Conservation (phyloP, 1,140 invertebrate species). For the Eciton burchellii region DNA sequence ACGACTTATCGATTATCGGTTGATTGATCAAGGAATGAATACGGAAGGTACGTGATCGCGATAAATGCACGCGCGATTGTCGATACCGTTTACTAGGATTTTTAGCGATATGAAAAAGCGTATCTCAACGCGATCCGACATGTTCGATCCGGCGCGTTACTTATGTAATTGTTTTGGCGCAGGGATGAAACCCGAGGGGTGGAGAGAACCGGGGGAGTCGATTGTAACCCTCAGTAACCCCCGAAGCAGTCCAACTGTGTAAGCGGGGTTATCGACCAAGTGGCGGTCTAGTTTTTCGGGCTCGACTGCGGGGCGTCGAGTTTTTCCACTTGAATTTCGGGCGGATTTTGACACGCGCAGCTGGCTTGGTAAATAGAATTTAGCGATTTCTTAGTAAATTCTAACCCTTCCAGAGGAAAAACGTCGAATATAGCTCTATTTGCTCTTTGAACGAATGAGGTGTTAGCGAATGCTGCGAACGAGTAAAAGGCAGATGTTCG, state of each 20-base stretch:
- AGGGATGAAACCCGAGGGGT: not conserved
- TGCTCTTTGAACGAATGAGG: conserved; percentile 20
- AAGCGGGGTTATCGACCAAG: conserved; percentile 56
- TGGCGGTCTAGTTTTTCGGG: conserved; percentile 54
- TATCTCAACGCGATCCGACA: too few relatives aligned
- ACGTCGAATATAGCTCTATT: conserved; percentile 21
- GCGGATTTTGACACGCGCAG: conserved; percentile 56
- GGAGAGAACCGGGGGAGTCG: too few relatives aligned
- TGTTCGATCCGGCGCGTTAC: conserved; percentile 19
- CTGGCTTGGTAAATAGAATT: conserved; percentile 56
- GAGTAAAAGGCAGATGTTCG: not conserved
- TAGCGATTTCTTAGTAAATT: conserved; percentile 49
- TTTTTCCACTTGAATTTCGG: conserved; percentile 59
- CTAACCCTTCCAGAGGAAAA: not conserved
- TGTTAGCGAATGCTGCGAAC: not conserved
- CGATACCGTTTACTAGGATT: not conserved
- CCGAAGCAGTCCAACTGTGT: conserved; percentile 44
- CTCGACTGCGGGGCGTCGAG: conserved; percentile 48
- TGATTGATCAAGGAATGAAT: not conserved
- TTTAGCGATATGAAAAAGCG: not conserved
- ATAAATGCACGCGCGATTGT: not conserved
- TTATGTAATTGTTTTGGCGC: conserved; percentile 52
- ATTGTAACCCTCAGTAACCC: conserved; percentile 57
- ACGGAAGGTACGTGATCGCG: not conserved
- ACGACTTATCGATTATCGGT: too few relatives aligned